Conservation (phyloP, 2,888 invertebrate genomes). For the Ganaspis brasiliensis region DNA sequence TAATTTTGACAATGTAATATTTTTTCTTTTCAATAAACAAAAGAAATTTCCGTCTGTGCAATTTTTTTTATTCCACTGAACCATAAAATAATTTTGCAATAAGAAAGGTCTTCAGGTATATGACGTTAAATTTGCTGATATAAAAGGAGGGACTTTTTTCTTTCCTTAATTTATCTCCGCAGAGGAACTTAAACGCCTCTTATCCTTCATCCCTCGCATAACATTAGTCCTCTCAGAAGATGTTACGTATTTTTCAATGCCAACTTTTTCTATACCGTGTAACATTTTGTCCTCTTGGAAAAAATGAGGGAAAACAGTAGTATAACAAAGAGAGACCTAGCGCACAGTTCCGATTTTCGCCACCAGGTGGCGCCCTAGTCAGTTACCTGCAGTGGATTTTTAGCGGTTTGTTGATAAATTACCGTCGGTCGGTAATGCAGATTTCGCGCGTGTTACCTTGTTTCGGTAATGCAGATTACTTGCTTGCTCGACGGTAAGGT, state of each 20-base stretch:
- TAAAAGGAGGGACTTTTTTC: constrained; percentile 6
- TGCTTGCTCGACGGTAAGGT: no score
- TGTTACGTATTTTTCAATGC: neutral
- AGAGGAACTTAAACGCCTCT: constrained; percentile 2
- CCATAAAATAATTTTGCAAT: neutral
- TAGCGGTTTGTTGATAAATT: no score
- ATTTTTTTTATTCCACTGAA: neutral
- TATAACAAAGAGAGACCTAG: no score
- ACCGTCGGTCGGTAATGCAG: no score
- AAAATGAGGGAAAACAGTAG: neutral
- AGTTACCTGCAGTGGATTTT: no score
- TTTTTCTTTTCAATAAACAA: no score
- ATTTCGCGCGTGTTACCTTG: no score
- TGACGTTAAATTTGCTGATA: neutral
- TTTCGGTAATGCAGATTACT: no score
- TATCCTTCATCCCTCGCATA: constrained; percentile 16
- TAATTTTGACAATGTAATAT: no score
- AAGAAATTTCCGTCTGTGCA: no score
- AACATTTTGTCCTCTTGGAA: neutral
- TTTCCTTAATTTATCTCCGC: neutral
- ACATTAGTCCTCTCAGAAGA: neutral
- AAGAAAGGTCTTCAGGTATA: neutral
- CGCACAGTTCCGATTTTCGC: no score
- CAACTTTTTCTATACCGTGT: neutral
- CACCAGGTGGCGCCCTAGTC: no score